Evolutionary conservation across 2,797 vertebrate species (phyloP).

Genomic region (Acrossocheilus fasciatus): DNA sequence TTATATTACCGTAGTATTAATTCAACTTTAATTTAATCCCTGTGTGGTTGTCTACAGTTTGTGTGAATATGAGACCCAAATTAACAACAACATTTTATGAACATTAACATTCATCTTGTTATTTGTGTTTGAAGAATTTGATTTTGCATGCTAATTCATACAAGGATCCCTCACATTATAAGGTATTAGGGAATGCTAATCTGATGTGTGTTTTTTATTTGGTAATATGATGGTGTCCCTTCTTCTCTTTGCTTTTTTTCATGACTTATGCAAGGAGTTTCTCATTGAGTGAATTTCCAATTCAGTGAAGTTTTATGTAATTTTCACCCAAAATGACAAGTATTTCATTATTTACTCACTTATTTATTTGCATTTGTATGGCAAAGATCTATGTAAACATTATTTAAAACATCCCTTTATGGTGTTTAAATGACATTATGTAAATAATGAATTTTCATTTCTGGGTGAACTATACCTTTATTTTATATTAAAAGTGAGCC

Average conservation of each 20-base stretch:
- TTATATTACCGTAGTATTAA: not conserved
- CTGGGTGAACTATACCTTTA: conserved; percentile 20
- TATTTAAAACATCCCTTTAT: not conserved
- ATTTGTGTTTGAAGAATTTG: conserved; percentile 87
- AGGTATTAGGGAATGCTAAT: conserved; percentile 77
- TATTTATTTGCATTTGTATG: not conserved
- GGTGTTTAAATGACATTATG: not conserved
- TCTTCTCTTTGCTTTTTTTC: conserved; percentile 7
- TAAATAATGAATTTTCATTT: not conserved
- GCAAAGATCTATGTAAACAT: not conserved
- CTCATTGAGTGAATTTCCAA: not conserved
- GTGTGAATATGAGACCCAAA: not conserved
- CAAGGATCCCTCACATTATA: conserved; percentile 83
- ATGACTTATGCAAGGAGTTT: not conserved
- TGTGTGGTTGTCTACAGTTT: conserved; percentile 16
- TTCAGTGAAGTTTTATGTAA: not conserved
- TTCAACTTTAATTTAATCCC: not conserved
- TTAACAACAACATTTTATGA: conserved; percentile 7
- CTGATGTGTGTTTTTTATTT: conserved; percentile 38
- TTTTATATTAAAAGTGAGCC: not conserved
- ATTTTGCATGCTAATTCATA: conserved; percentile 87
- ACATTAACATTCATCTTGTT: conserved; percentile 53
- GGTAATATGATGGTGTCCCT: not conserved
- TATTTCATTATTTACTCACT: not conserved
- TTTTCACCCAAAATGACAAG: not conserved